These are phyloP conservation scores for Aythya baeri DNA, from an alignment of 2,113 vertebrate species.

Conservation along the genomic window DNA sequence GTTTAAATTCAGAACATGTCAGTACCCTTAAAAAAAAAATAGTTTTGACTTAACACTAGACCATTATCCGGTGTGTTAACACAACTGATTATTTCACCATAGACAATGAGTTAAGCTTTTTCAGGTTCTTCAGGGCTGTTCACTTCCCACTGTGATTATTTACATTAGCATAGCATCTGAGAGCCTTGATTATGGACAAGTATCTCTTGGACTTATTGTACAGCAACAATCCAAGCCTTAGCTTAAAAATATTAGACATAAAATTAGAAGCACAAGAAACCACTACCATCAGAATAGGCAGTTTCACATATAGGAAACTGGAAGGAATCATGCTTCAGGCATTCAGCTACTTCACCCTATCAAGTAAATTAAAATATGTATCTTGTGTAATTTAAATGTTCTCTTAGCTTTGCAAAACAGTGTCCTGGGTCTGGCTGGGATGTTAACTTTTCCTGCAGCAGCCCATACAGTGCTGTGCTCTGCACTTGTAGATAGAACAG, in stretches of 20 bases:
- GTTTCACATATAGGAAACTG: neutral
- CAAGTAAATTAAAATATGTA: neutral
- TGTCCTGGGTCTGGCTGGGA: neutral
- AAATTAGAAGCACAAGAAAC: neutral
- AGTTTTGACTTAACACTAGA: neutral
- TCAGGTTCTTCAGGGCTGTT: neutral
- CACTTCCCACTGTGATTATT: neutral
- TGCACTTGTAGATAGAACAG: too few relatives aligned
- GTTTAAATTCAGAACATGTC: neutral
- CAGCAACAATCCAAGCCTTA: neutral
- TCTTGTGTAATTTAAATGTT: slow-evolving; percentile 4
- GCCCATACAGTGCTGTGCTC: too few relatives aligned
- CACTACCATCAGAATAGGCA: neutral
- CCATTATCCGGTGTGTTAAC: rapidly evolving
- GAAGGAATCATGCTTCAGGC: neutral
- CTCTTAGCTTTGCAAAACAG: neutral
- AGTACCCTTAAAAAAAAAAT: neutral
- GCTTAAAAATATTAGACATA: neutral
- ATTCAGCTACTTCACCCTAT: neutral
- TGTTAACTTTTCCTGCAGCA: too few relatives aligned
- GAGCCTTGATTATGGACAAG: neutral
- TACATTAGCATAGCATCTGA: neutral
- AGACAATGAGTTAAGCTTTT: neutral
- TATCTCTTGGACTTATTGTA: neutral
- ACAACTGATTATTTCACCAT: neutral